Base-by-base conservation (phyloP, 2,113 vertebrate species). In the Otocyon megalotis region DNA sequence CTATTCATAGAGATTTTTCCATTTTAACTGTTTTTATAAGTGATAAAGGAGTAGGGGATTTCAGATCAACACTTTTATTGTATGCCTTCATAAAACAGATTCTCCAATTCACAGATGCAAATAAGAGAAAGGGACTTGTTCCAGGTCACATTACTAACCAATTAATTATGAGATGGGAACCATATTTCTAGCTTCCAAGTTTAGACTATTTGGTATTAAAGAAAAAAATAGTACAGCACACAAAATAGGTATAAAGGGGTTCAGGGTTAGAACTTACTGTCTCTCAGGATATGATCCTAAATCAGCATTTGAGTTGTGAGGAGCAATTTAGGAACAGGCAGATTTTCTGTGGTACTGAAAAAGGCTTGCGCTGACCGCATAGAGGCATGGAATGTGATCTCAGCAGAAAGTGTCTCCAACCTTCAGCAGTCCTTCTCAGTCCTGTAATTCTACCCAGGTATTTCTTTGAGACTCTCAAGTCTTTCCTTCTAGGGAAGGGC, bases 141-240 rank as follows among this genome's bases (percentile, higher is more conserved):
- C 54, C 81, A 91, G 80, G 17, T 95, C 79, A 94, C 30, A 90
- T 94, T 81, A 58, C 50, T 79, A 82, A 86, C 76, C 85, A 97
- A 94, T 94, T 96, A 93, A 82, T 87, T 92, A 63, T 79, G 53
- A 30, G 28, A 94, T 94, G 65, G 88, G 37, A 93, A 88, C 80
- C 80, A 56, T 77, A 96, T 83, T 96, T 85, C 71, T 94, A 81
- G 63, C 81, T 87, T 77, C 32, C 50, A 88, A 71, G 43, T 69
- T 92, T 85, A 95, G 81, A 88, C 58, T 92, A 67, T 80, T 91
- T 72, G 26, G 74, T 30, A 76, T 96, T 95, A 80, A 94, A 96
- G 81, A 63, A 84, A 91, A 90, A 85, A 79, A 76, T 28, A 93
- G 14, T 28, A 3, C 1, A 81, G 24, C 50, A n/a, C n/a, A 63